These are phyloP conservation scores for Acleris laterana DNA, from an alignment of 2,888 invertebrate genomes.

Conservation along the genomic window DNA sequence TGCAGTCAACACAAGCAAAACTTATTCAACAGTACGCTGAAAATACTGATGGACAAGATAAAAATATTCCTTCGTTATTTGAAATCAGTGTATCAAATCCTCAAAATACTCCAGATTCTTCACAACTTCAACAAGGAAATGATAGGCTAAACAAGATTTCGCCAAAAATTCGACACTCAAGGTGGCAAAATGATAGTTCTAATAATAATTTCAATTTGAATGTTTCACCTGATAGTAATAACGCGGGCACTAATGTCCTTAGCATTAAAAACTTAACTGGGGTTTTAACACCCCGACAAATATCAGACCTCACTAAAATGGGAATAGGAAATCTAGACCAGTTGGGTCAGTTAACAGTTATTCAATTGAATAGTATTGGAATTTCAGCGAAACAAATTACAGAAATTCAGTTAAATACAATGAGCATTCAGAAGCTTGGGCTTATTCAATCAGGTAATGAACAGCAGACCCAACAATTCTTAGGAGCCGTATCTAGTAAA, in stretches of 20 bases:
- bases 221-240: constrained; percentile 60
- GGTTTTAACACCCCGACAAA: constrained; percentile 83
- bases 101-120: constrained; percentile 56
- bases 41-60: constrained; percentile 61
- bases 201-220: constrained; percentile 61
- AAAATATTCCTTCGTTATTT: constrained; percentile 75
- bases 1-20: constrained; percentile 74
- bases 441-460: constrained; percentile 69
- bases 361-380: constrained; percentile 85
- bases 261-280: constrained; percentile 84
- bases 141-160: constrained; percentile 72
- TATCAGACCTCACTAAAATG: constrained; percentile 84
- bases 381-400: constrained; percentile 85
- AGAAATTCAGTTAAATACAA: constrained; percentile 86
- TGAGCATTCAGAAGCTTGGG: constrained; percentile 84
- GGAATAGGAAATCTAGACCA: constrained; percentile 86
- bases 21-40: constrained; percentile 74
- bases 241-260: constrained; percentile 66
- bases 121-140: constrained; percentile 60
- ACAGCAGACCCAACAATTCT: constrained; percentile 55
- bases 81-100: constrained; percentile 77
- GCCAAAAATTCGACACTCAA: constrained; percentile 77
- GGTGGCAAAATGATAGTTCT: constrained; percentile 77
- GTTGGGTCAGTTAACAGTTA: constrained; percentile 84
- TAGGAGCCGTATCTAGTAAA: constrained; percentile 51